Conservation (phyloP, 1,140 invertebrate species). For the Archivesica marissinica region DNA sequence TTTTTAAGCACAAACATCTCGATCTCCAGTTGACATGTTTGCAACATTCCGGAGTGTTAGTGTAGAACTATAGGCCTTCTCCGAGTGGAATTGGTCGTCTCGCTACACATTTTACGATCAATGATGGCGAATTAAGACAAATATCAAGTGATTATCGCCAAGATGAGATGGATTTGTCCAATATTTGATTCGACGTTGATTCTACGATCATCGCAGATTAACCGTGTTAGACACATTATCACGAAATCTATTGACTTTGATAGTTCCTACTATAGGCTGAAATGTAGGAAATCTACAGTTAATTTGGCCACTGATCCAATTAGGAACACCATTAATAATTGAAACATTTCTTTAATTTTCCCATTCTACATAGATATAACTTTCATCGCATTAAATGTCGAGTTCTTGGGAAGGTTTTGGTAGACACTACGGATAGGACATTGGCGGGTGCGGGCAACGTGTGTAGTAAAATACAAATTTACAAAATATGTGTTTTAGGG, state of each 20-base stretch:
- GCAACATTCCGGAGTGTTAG: background rate
- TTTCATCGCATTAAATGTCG: slow-evolving; percentile 26
- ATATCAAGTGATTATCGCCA: slow-evolving; percentile 51
- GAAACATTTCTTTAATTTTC: slow-evolving; percentile 50
- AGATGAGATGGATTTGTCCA: slow-evolving; percentile 48
- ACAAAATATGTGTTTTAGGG: too few relatives aligned
- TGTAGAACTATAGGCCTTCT: background rate
- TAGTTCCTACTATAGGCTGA: slow-evolving; percentile 18
- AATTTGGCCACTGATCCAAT: slow-evolving; percentile 45
- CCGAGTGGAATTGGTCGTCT: background rate
- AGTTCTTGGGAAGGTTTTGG: background rate
- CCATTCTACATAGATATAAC: slow-evolving; percentile 43
- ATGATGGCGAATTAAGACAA: slow-evolving; percentile 44
- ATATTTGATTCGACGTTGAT: slow-evolving; percentile 56
- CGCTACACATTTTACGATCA: slow-evolving; percentile 33
- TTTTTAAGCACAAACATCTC: background rate
- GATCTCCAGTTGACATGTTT: background rate
- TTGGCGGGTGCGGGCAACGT: too few relatives aligned
- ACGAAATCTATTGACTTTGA: slow-evolving; percentile 49
- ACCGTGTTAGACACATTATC: slow-evolving; percentile 33
- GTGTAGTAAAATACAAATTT: too few relatives aligned
- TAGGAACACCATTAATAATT: slow-evolving; percentile 48
- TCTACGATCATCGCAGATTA: slow-evolving; percentile 51
- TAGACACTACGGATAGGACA: too few relatives aligned
- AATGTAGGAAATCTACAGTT: slow-evolving; percentile 59